A percentile compares a stretch with the other conserved stretches of the same genome.
phyloP scores from a whole-genome alignment of 2,113 vertebrate genomes.

The Xenus cinereus region DNA sequence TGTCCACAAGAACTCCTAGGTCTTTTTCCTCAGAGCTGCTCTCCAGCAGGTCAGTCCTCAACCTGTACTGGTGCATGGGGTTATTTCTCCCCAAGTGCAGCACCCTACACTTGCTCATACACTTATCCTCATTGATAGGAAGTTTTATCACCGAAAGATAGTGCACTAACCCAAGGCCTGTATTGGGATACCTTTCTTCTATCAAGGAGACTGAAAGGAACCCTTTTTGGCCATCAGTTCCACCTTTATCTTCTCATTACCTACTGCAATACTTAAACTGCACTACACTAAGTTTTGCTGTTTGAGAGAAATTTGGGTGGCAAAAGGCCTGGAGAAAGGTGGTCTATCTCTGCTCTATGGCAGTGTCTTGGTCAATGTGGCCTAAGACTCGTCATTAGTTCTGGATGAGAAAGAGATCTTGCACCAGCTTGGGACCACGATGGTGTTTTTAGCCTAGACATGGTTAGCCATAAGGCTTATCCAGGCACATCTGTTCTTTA shows the following conservation, averaged over 20 bases:
- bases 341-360: neutral
- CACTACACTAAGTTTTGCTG: neutral
- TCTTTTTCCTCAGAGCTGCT: too few species aligned
- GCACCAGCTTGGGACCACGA: neutral
- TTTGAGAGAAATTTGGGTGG: neutral
- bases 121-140: neutral
- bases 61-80: too few species aligned
- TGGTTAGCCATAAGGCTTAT: neutral
- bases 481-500: neutral
- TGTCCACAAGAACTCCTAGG: too few species aligned
- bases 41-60: too few species aligned
- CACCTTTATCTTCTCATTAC: neutral
- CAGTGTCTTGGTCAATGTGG: neutral
- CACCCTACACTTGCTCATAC: too few species aligned
- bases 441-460: neutral
- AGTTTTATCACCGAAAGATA: neutral
- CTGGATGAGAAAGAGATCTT: neutral
- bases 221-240: neutral
- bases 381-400: neutral
- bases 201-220: neutral
- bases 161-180: neutral
- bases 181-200: neutral
- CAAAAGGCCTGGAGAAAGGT: neutral
- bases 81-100: too few species aligned
- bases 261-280: neutral